Percentiles rank a stretch among this genome's conserved stretches.
Conservation (phyloP, 1,140 invertebrate species). For the Sitodiplosis mosellana region DNA sequence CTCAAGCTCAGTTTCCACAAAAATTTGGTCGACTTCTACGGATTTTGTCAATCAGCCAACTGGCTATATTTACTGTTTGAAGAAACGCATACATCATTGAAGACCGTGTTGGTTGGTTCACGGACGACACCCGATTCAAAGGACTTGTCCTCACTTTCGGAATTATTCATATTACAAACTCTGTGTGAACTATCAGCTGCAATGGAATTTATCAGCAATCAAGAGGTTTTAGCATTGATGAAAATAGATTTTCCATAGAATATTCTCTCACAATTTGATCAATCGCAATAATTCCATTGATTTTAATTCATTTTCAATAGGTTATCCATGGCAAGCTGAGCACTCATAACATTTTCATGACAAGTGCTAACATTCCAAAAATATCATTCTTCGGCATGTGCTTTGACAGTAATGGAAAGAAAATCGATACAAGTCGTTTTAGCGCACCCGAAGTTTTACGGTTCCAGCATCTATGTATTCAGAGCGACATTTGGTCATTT, state of each 20-base stretch:
- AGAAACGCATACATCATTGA: slow-evolving; percentile 41
- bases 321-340: slow-evolving; percentile 53
- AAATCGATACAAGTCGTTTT: slow-evolving; percentile 55
- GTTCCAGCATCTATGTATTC: slow-evolving; percentile 38
- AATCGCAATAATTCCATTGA: neutral
- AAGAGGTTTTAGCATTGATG: slow-evolving; percentile 21
- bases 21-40: slow-evolving; percentile 53
- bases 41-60: slow-evolving; percentile 57
- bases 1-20: slow-evolving; percentile 45
- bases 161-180: slow-evolving; percentile 19
- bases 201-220: slow-evolving; percentile 41
- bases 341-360: slow-evolving; percentile 43
- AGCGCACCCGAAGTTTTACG: slow-evolving; percentile 54
- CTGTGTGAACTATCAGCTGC: slow-evolving; percentile 37
- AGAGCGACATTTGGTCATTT: slow-evolving; percentile 69
- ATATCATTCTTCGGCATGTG: slow-evolving; percentile 12
- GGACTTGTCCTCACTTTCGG: slow-evolving; percentile 30
- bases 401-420: slow-evolving; percentile 21
- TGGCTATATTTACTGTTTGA: slow-evolving; percentile 51
- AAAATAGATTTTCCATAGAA: neutral
- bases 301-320: slow-evolving; percentile 22
- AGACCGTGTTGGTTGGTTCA: slow-evolving; percentile 29
- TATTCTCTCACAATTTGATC: neutral
- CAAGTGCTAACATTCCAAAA: slow-evolving; percentile 23
- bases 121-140: slow-evolving; percentile 8